phyloP scores from a whole-genome alignment of 2,888 invertebrate genomes.

The Ophion obscuratus region DNA sequence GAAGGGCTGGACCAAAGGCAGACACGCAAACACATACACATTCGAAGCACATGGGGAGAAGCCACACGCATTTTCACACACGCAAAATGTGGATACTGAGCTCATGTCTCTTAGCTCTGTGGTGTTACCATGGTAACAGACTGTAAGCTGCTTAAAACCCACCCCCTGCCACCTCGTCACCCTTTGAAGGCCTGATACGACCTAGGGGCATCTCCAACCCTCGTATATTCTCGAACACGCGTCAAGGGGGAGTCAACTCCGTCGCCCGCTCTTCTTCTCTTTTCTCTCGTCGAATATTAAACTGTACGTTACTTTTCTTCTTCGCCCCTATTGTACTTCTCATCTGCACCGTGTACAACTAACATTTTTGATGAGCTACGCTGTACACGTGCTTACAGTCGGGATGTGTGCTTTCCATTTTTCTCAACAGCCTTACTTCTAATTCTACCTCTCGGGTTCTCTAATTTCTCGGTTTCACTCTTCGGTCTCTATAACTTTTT shows the following conservation, averaged over 20 bases:
- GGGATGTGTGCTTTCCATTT: not conserved
- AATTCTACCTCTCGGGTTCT: constrained; percentile 35
- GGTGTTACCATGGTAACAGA: constrained; percentile 83
- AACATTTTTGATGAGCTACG: constrained; percentile 31
- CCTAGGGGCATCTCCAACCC: constrained; percentile 60
- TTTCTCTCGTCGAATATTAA: constrained; percentile 46
- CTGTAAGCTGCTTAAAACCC: constrained; percentile 83
- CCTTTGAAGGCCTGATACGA: constrained; percentile 59
- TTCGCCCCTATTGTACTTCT: constrained; percentile 36
- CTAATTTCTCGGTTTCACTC: constrained; percentile 24
- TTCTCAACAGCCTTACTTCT: constrained; percentile 22
- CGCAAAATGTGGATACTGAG: constrained; percentile 67
- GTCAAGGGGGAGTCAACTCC: constrained; percentile 73
- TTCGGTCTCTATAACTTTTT: not conserved
- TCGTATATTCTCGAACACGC: constrained; percentile 53
- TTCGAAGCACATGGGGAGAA: too few relatives aligned
- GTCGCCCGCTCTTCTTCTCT: constrained; percentile 37
- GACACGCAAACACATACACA: not conserved
- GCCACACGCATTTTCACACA: constrained; percentile 6
- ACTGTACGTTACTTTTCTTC: constrained; percentile 41
- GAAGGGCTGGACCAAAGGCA: constrained; percentile 23
- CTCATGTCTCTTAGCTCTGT: constrained; percentile 80
- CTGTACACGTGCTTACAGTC: not conserved
- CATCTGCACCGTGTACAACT: constrained; percentile 23
- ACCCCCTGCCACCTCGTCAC: constrained; percentile 71